Percentiles rank a stretch among this genome's conserved stretches.
phyloP scores from a whole-genome alignment of 2,888 invertebrate species.

The Drosophila multiciliata region DNA sequence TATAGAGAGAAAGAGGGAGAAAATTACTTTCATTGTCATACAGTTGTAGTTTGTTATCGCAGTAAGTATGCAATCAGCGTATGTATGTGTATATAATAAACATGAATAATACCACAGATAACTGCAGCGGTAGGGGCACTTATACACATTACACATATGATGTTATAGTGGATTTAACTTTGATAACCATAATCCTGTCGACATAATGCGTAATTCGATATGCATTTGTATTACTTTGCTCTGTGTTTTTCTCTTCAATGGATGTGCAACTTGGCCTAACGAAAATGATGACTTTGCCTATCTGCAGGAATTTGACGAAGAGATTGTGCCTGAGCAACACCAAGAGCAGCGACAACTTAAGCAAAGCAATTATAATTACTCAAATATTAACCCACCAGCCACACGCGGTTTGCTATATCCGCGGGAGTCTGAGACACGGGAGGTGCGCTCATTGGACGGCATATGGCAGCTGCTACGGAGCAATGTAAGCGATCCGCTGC shows the following conservation, averaged over 20 bases:
- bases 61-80: not conserved
- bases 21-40: constrained; percentile 4
- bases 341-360: not conserved
- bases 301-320: not conserved
- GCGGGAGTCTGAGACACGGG: constrained; percentile 92
- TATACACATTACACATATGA: not conserved
- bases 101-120: not conserved
- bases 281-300: not conserved
- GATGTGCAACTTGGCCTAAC: not conserved
- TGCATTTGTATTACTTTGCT: constrained; percentile 7
- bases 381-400: constrained; percentile 33
- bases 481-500: constrained; percentile 88
- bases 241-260: not conserved
- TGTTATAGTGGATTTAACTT: not conserved
- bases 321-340: not conserved
- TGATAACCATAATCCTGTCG: not conserved
- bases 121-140: not conserved
- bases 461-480: constrained; percentile 96
- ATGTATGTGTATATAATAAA: not conserved
- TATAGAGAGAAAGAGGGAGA: not conserved
- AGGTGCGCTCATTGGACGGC: constrained; percentile 92
- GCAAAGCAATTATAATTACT: constrained; percentile 29
- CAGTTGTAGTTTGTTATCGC: constrained; percentile 11
- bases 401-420: constrained; percentile 83
- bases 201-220: constrained; percentile 10